These are phyloP conservation scores for Brienomyrus brachyistius DNA, from an alignment of 2,113 vertebrate species.

Conservation along the genomic window DNA sequence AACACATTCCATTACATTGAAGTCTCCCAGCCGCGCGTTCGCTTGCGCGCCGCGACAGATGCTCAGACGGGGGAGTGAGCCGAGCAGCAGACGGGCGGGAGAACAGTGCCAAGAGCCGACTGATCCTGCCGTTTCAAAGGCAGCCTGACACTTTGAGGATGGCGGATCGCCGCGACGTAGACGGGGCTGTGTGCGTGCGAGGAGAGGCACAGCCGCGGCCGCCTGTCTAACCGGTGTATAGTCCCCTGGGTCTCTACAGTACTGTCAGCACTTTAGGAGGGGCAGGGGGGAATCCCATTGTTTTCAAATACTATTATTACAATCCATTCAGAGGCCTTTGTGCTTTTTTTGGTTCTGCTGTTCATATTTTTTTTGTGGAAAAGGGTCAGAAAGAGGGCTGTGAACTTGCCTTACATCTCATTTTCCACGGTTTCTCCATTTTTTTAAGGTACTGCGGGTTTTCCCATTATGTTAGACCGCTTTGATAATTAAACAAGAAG, in stretches of 20 bases:
- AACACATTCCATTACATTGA: slow-evolving; percentile 28
- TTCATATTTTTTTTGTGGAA: slow-evolving; percentile 15
- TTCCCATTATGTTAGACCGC: not conserved
- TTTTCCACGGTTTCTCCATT: not conserved
- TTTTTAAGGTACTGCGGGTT: not conserved
- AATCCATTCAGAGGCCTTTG: slow-evolving; percentile 5
- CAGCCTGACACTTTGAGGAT: slow-evolving; percentile 19
- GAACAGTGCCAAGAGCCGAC: slow-evolving; percentile 20
- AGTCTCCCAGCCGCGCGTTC: slow-evolving; percentile 15
- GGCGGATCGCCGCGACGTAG: not conserved
- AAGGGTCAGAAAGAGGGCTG: not conserved
- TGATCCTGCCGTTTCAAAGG: slow-evolving; percentile 27
- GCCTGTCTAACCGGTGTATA: not conserved
- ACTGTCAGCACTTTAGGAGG: not conserved
- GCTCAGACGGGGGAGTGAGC: slow-evolving; percentile 6
- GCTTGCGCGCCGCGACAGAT: slow-evolving; percentile 8
- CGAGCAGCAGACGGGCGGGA: not conserved
- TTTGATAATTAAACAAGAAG: not conserved
- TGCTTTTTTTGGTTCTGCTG: slow-evolving; percentile 4
- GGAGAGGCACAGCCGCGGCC: not conserved
- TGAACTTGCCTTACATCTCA: not conserved
- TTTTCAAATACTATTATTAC: slow-evolving; percentile 9
- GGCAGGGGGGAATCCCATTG: not conserved
- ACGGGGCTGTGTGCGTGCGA: not conserved
- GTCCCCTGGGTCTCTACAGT: not conserved